Evolutionary conservation across 2,888 invertebrate species (phyloP).

Genomic region (Brachylomia viminalis): DNA sequence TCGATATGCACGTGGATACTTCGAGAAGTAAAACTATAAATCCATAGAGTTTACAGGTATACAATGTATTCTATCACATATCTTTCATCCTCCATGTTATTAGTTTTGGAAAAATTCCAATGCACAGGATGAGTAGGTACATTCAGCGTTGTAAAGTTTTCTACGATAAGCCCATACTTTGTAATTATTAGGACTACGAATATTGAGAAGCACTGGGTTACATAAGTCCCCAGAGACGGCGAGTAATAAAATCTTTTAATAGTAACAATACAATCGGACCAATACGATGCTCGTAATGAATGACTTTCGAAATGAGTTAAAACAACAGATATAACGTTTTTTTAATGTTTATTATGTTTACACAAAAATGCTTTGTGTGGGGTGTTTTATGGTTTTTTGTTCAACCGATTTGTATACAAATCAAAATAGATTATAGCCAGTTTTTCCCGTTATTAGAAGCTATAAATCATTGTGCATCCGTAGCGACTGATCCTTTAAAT

Average conservation of each 20-base stretch:
- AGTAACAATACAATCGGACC: slow-evolving; percentile 79
- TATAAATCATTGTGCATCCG: slow-evolving; percentile 89
- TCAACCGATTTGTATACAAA: slow-evolving; percentile 90
- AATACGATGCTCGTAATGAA: slow-evolving; percentile 83
- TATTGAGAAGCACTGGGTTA: slow-evolving; percentile 16
- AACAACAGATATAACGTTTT: slow-evolving; percentile 89
- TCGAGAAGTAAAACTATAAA: background rate
- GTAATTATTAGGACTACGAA: background rate
- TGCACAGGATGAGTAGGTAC: too few relatives aligned
- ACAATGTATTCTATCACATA: background rate
- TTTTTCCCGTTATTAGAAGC: slow-evolving; percentile 90
- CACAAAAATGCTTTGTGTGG: slow-evolving; percentile 90
- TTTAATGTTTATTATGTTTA: slow-evolving; percentile 89
- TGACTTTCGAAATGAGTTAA: slow-evolving; percentile 89
- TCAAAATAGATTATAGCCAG: slow-evolving; percentile 90
- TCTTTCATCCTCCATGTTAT: background rate
- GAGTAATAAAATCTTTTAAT: slow-evolving; percentile 77
- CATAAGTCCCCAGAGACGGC: slow-evolving; percentile 52
- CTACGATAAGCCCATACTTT: too few relatives aligned
- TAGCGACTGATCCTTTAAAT: slow-evolving; percentile 84
- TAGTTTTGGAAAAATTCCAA: background rate
- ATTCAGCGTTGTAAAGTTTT: too few relatives aligned
- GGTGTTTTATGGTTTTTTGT: slow-evolving; percentile 90
- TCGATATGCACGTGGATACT: background rate
- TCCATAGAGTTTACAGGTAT: background rate